Percentiles rank a stretch among this genome's conserved stretches.
phyloP scores from a whole-genome alignment of 2,888 invertebrate genomes.

The Oithona nana region DNA sequence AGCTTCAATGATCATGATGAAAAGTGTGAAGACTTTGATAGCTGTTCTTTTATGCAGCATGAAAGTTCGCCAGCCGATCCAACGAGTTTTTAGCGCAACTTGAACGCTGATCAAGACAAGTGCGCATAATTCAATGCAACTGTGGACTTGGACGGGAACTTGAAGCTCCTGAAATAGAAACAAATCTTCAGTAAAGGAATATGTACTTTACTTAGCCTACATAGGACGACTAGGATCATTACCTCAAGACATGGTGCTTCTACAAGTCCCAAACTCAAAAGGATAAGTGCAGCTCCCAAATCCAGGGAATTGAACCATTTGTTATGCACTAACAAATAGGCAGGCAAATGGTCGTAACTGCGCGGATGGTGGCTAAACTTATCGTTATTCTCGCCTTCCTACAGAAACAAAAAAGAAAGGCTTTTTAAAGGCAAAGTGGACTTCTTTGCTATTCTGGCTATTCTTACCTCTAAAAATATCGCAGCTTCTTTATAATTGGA shows the following conservation, averaged over 20 bases:
- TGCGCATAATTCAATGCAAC: constrained; percentile 56
- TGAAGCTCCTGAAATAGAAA: no score
- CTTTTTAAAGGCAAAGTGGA: not conserved
- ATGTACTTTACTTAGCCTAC: no score
- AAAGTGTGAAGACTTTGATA: constrained; percentile 46
- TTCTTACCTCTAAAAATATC: constrained; percentile 56
- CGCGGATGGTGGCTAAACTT: constrained; percentile 73
- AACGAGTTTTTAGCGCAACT: constrained; percentile 45
- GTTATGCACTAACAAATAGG: constrained; percentile 68
- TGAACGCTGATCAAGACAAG: constrained; percentile 56
- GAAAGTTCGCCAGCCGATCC: constrained; percentile 68
- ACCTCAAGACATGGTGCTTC: constrained; percentile 61
- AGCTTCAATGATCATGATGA: constrained; percentile 64
- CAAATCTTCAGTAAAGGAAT: no score
- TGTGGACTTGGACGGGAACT: constrained; percentile 58
- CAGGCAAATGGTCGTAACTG: constrained; percentile 58
- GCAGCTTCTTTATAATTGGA: constrained; percentile 79
- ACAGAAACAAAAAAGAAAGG: constrained; percentile 24
- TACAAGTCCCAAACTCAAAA: constrained; percentile 52
- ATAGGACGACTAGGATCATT: no score
- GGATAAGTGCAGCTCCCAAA: constrained; percentile 48
- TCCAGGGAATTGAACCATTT: constrained; percentile 68
- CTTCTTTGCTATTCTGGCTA: not conserved
- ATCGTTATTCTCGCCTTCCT: constrained; percentile 78
- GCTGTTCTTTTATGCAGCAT: constrained; percentile 56